These are phyloP conservation scores for Volucella zonaria DNA, from an alignment of 2,888 invertebrate genomes.

Conservation along the genomic window DNA sequence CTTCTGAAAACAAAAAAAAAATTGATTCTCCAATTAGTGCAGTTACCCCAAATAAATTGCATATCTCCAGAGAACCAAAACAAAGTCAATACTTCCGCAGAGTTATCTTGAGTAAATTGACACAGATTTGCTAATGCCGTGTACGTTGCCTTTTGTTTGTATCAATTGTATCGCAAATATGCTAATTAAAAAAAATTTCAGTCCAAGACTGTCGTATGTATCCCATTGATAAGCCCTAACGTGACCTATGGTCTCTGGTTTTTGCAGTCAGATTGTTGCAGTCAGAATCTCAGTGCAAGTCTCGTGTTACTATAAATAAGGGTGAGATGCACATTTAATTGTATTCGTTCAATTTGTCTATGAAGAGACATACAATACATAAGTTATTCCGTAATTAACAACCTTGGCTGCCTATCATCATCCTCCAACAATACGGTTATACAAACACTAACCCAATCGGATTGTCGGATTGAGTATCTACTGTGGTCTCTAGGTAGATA, in stretches of 20 bases:
- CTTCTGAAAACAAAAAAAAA: not conserved
- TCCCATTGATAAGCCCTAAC: constrained; percentile 55
- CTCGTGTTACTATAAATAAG: constrained; percentile 34
- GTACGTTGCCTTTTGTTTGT: constrained; percentile 11
- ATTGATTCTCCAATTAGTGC: constrained; percentile 36
- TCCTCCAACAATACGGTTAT: constrained; percentile 19
- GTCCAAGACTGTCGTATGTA: constrained; percentile 13
- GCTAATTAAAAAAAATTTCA: constrained; percentile 42
- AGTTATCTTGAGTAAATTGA: constrained; percentile 49
- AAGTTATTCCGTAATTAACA: constrained; percentile 29
- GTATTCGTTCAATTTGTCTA: constrained; percentile 33
- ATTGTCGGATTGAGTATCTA: constrained; percentile 52
- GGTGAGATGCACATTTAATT: constrained; percentile 37
- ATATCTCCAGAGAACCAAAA: not conserved
- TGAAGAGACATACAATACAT: not conserved
- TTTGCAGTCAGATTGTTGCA: not conserved
- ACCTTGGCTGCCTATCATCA: constrained; percentile 45
- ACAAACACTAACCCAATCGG: constrained; percentile 16
- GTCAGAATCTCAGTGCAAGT: constrained; percentile 6
- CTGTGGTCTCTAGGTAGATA: constrained; percentile 30
- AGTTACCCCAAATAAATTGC: constrained; percentile 41
- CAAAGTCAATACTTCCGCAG: constrained; percentile 30
- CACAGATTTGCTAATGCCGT: constrained; percentile 27
- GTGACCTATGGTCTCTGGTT: constrained; percentile 38
- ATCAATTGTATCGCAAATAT: constrained; percentile 21